Conservation (phyloP, 1,140 invertebrate species). For the Drosophila insularis region DNA sequence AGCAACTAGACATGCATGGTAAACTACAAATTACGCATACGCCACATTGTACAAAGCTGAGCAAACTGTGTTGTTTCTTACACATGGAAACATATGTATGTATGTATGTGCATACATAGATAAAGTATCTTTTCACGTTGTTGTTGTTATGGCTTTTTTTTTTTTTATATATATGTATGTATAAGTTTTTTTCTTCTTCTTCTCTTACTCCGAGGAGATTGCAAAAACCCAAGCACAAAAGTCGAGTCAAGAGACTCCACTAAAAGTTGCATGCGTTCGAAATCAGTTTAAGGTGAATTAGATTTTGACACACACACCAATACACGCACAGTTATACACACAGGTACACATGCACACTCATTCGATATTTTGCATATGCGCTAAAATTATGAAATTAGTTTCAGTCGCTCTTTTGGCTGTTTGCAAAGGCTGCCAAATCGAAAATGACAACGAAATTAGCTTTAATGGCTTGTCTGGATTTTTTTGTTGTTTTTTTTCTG, state of each 20-base stretch:
- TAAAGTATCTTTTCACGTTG: constrained; percentile 60
- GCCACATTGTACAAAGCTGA: constrained; percentile 48
- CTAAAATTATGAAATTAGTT: constrained; percentile 70
- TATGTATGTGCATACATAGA: constrained; percentile 24
- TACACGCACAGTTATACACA: constrained; percentile 8
- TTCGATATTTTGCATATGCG: constrained; percentile 46
- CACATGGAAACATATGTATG: background rate
- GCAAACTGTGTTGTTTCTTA: constrained; percentile 13
- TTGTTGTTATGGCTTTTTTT: constrained; percentile 1
- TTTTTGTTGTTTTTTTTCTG: constrained; percentile 16
- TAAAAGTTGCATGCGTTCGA: constrained; percentile 73
- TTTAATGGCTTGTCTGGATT: constrained; percentile 50
- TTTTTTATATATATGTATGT: no score
- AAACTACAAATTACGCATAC: constrained; percentile 77
- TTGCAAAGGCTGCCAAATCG: constrained; percentile 66
- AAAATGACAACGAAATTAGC: constrained; percentile 70
- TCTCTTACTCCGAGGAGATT: constrained; percentile 29
- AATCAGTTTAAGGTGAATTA: constrained; percentile 82
- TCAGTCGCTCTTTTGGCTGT: constrained; percentile 42
- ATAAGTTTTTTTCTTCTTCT: background rate
- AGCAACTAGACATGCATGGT: constrained; percentile 68
- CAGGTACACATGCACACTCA: constrained; percentile 16
- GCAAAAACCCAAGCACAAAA: constrained; percentile 39
- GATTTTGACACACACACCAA: constrained; percentile 67
- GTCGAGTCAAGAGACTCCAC: constrained; percentile 51